Evolutionary conservation across 2,113 vertebrate species (phyloP).

Genomic region (Todiramphus saurophagus): DNA sequence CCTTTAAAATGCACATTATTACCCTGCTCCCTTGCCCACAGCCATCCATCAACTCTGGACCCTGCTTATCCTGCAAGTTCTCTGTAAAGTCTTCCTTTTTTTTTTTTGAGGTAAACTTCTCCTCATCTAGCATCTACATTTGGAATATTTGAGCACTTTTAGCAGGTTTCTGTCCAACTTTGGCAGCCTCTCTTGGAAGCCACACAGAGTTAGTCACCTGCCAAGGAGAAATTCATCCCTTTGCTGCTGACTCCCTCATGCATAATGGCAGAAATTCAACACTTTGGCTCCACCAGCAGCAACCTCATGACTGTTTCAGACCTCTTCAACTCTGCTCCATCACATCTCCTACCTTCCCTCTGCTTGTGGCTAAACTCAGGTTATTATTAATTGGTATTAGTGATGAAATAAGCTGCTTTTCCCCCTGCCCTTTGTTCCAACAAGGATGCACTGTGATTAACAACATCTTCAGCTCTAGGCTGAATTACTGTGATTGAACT

Average conservation of each 20-base stretch:
- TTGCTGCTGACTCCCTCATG: neutral
- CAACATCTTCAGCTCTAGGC: neutral
- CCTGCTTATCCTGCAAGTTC: neutral
- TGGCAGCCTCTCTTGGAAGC: conserved; percentile 3
- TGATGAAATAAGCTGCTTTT: neutral
- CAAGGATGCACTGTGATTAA: neutral
- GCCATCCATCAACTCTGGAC: neutral
- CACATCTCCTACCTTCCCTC: neutral
- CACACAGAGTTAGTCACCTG: neutral
- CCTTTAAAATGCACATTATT: neutral
- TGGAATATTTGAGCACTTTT: conserved; percentile 1
- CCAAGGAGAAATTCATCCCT: conserved; percentile 51
- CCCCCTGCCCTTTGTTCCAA: neutral
- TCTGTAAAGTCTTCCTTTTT: neutral
- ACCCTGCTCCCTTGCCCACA: neutral
- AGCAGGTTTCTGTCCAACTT: neutral
- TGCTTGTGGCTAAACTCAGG: neutral
- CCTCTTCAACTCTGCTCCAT: rapidly evolving
- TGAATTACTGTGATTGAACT: neutral
- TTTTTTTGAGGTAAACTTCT: neutral
- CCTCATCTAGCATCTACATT: neutral
- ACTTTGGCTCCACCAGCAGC: neutral
- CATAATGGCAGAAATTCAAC: neutral
- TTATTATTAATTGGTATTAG: neutral
- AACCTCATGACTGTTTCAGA: neutral